Evolutionary conservation across 2,113 vertebrate genomes (phyloP), one percentile per base, ranked within the genome.

Genomic region (Pipra filicauda): DNA sequence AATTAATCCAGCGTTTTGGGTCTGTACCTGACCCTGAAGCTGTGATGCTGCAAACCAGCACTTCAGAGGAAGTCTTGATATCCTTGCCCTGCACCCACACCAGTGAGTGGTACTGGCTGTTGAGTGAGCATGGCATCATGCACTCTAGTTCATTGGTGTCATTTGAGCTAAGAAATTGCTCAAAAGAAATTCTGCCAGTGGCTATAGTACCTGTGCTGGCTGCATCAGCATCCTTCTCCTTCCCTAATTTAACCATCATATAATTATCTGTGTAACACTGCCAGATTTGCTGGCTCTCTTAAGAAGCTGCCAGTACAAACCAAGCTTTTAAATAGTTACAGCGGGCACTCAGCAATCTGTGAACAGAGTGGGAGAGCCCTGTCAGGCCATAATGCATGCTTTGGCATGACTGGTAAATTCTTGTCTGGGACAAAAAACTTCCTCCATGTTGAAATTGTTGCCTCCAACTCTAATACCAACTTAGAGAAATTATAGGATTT

Each of bases 261-360:
- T 54, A 92, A 77, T 51, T 51, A 31, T n/a, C 31, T 66, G 58
- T 76, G 58, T 81, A 33, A 28, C 17, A 1, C 37, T 57, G 37
- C 14, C 57, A 65, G 52, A 61, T 96, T 88, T 82, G 27, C 39
- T 71, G 62, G 16, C 39, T 85, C 17, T 33, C 4, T 46, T 58
- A 49, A 64, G 62, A 62, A 91, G 43, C 57, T 94, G 58, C 59
- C 72, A 8, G 15, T 69, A 70, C 9, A 30, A 85, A 41, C 58
- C 54, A 89, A 84, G 67, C 30, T 91, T 93, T 91, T 67, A 93
- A 95, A 82, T 78, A 93, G 83, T 57, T 79, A 15, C 1, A 69
- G 75, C 52, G 62, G 67, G 49, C 58, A 72, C 21, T 75, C 16
- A 22, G 11, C 58, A 90, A 65, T 39, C 52, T 85, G 70, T 64